A percentile compares a stretch with the other conserved stretches of the same genome.
phyloP scores from a whole-genome alignment of 2,113 vertebrate species.

The Stigmatopora argus region DNA sequence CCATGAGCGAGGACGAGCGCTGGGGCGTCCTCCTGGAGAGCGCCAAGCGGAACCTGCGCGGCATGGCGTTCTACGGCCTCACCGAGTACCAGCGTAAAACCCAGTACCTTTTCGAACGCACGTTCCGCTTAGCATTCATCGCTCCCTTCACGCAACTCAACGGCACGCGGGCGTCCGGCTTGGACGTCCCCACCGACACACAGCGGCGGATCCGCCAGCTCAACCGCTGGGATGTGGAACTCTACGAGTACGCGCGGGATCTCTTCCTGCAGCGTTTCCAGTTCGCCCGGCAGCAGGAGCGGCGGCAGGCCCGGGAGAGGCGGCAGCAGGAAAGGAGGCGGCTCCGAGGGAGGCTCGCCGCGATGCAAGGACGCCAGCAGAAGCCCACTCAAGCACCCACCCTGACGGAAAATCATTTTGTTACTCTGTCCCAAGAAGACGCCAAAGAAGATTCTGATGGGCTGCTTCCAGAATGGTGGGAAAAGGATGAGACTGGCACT shows the following conservation, averaged over 20 bases:
- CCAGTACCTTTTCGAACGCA: constrained; percentile 94
- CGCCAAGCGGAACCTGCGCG: constrained; percentile 88
- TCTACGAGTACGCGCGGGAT: constrained; percentile 93
- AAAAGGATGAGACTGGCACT: constrained; percentile 61
- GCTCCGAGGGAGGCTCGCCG: constrained; percentile 52
- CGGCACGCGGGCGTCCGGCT: constrained; percentile 88
- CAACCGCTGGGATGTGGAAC: constrained; percentile 89
- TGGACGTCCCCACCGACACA: constrained; percentile 81
- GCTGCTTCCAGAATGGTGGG: constrained; percentile 66
- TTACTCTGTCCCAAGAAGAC: constrained; percentile 20
- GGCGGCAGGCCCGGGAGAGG: constrained; percentile 82
- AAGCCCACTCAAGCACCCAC: constrained; percentile 48
- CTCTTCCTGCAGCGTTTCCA: constrained; percentile 96
- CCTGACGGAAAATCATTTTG: constrained; percentile 11
- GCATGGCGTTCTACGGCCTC: constrained; percentile 95
- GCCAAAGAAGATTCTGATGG: constrained; percentile 36
- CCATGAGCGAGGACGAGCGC: constrained; percentile 86
- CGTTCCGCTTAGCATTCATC: constrained; percentile 93
- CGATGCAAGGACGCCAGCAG: constrained; percentile 47
- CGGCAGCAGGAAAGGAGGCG: constrained; percentile 84
- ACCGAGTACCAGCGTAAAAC: constrained; percentile 96
- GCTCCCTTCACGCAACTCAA: constrained; percentile 93
- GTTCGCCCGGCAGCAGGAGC: constrained; percentile 89
- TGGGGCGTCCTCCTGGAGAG: constrained; percentile 88
- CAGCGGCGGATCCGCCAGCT: constrained; percentile 84